Conservation (phyloP, 2,888 invertebrate genomes). For the Helicoverpa assulta region DNA sequence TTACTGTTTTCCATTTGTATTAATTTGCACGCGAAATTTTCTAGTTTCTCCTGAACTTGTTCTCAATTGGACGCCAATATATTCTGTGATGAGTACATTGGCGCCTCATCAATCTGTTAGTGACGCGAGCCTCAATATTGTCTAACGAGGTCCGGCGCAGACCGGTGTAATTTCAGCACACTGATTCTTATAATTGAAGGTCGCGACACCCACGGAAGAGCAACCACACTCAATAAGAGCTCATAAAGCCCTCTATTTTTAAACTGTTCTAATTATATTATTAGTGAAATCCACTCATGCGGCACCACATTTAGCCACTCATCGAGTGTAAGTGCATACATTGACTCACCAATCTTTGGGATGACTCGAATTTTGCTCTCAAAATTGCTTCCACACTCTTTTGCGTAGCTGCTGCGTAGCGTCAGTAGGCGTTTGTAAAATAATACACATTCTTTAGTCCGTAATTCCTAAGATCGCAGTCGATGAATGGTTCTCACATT, state of each 20-base stretch:
- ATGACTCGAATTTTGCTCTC: constrained; percentile 61
- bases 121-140: constrained; percentile 66
- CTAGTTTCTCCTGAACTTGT: constrained; percentile 59
- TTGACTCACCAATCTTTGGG: constrained; percentile 70
- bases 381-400: constrained; percentile 58
- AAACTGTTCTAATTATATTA: constrained; percentile 82
- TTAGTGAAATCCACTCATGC: constrained; percentile 72
- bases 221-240: constrained; percentile 72
- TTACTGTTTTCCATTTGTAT: constrained; percentile 69
- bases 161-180: constrained; percentile 74
- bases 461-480: constrained; percentile 9
- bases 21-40: constrained; percentile 54
- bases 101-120: constrained; percentile 74
- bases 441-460: constrained; percentile 19
- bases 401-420: constrained; percentile 25
- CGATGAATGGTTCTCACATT: constrained; percentile 18
- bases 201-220: constrained; percentile 79
- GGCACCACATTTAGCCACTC: constrained; percentile 76
- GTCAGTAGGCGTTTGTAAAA: constrained; percentile 42
- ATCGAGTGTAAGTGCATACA: constrained; percentile 65
- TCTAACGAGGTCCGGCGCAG: constrained; percentile 72
- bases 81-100: constrained; percentile 68
- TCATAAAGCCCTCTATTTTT: constrained; percentile 81
- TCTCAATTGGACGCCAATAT: constrained; percentile 70
- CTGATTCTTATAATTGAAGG: constrained; percentile 81